Conservation (phyloP, 2,797 vertebrate species). For the Typhlichthys subterraneus region DNA sequence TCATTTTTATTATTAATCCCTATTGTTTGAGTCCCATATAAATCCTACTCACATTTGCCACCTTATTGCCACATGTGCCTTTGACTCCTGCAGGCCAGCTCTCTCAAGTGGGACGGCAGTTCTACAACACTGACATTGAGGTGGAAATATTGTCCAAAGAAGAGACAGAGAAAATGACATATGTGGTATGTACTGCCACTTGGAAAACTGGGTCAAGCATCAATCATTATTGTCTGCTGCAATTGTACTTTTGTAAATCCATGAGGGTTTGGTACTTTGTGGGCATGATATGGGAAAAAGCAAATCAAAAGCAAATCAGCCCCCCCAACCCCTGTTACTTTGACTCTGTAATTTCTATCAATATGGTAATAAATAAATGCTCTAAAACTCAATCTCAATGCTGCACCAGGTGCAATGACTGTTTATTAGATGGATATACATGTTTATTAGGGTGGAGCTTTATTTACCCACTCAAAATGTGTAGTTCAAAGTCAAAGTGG, state of each 20-base stretch:
- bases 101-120: constrained; percentile 79
- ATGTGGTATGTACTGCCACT: constrained; percentile 64
- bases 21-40: background rate
- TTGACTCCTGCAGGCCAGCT: constrained; percentile 71
- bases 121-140: constrained; percentile 82
- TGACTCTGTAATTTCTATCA: constrained; percentile 20
- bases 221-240: no score
- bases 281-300: no score
- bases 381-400: background rate
- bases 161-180: constrained; percentile 82
- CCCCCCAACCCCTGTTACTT: constrained; percentile 7
- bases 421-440: constrained; percentile 49
- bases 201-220: constrained; percentile 5
- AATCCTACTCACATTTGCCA: constrained; percentile 1
- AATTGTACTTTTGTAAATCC: no score
- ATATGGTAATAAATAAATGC: constrained; percentile 25
- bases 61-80: constrained; percentile 4
- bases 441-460: constrained; percentile 42
- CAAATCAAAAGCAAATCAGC: no score
- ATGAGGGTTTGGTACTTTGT: no score
- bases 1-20: no score
- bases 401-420: constrained; percentile 19
- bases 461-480: constrained; percentile 20
- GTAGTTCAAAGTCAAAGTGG: constrained; percentile 4
- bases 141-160: constrained; percentile 82